A percentile compares a stretch with the other conserved stretches of the same genome.
These are phyloP conservation scores for Ochotona princeps DNA, from an alignment of 2,113 vertebrate species.

Conservation along the genomic window DNA sequence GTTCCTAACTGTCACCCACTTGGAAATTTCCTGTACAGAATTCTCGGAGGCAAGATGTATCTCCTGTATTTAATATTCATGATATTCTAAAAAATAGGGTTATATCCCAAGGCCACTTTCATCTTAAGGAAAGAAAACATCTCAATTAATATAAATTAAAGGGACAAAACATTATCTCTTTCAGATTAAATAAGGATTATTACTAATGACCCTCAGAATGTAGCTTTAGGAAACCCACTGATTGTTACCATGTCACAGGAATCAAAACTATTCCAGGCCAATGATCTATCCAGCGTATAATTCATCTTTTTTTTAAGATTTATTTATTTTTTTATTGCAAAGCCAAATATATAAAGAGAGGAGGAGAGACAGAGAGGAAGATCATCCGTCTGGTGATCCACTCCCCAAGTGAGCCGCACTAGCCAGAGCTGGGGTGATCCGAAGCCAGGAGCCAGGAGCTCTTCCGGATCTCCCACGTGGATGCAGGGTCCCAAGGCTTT, in stretches of 20 bases:
- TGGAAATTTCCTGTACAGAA: constrained; percentile 8
- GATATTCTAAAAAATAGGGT: constrained; percentile 21
- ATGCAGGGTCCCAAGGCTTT: too few species aligned
- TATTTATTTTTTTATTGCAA: too few species aligned
- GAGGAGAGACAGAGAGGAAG: too few species aligned
- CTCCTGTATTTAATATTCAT: background rate
- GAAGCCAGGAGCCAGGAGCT: too few species aligned
- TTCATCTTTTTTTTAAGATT: background rate
- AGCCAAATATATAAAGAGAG: too few species aligned
- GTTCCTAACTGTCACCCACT: background rate
- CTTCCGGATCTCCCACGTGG: too few species aligned
- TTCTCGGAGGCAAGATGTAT: constrained; percentile 7
- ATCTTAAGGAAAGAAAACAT: constrained; percentile 25
- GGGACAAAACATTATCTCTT: constrained; percentile 31
- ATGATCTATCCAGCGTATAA: background rate
- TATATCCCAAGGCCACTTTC: background rate
- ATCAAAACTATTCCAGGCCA: background rate
- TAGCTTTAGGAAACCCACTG: too few species aligned
- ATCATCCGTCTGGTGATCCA: too few species aligned
- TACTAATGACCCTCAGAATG: too few species aligned
- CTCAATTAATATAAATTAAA: constrained; percentile 23
- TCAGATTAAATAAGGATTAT: background rate
- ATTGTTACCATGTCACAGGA: too few species aligned
- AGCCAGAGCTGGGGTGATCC: too few species aligned
- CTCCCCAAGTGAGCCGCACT: too few species aligned